Evolutionary conservation across 2,888 invertebrate species (phyloP).

Genomic region (Gastracanthus pulcherrimus): DNA sequence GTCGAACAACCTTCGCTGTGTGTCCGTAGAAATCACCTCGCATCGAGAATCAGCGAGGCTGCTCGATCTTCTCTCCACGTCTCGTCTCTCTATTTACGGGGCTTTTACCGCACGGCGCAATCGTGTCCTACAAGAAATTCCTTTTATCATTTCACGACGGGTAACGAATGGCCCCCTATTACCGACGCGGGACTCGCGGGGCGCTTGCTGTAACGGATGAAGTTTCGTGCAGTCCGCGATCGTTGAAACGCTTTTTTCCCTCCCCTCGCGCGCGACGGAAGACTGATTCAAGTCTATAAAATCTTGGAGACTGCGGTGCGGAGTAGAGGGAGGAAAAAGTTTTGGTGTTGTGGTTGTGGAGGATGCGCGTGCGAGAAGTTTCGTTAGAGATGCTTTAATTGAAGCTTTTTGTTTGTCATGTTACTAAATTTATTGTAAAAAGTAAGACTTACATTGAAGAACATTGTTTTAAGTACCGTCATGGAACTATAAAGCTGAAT

Average conservation of each 20-base stretch:
- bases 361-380: too few species aligned
- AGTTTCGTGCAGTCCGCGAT: too few species aligned
- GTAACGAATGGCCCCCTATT: constrained; percentile 19
- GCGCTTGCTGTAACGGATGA: constrained; percentile 20
- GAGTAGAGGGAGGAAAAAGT: not conserved
- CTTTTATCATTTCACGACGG: constrained; percentile 37
- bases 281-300: constrained; percentile 24
- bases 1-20: not conserved
- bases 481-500: too few species aligned
- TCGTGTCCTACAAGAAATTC: constrained; percentile 29
- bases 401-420: too few species aligned
- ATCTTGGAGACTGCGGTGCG: too few species aligned
- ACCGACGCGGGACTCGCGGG: not conserved
- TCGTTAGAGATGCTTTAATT: too few species aligned
- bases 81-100: not conserved
- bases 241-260: not conserved
- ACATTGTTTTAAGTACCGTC: too few species aligned
- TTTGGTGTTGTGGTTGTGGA: too few species aligned
- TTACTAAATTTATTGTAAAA: too few species aligned
- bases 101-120: not conserved
- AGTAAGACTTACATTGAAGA: too few species aligned
- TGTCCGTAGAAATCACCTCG: not conserved
- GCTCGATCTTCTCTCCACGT: not conserved
- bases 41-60: not conserved
- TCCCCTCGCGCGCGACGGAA: too few species aligned